A percentile compares a stretch with the other conserved stretches of the same genome.
These are phyloP conservation scores for Liasis olivaceus DNA, from an alignment of 2,797 vertebrate species.

Conservation along the genomic window DNA sequence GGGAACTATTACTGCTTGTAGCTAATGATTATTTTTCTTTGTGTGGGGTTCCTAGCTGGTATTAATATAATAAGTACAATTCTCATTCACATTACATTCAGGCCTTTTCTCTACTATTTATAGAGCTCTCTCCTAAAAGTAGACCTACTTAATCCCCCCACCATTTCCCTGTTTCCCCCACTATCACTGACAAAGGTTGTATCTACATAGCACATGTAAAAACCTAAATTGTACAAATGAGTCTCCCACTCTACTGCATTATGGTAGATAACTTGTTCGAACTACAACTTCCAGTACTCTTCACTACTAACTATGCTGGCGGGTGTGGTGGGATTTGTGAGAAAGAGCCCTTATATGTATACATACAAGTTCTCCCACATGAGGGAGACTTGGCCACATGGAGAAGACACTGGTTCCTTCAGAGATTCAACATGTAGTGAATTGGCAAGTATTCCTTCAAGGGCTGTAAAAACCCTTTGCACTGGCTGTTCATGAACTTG, in stretches of 20 bases:
- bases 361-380: neutral
- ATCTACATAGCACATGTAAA: neutral
- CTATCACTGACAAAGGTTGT: neutral
- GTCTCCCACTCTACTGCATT: neutral
- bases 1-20: constrained; percentile 1
- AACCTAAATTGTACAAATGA: neutral
- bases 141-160: too few relatives aligned
- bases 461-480: neutral
- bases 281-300: neutral
- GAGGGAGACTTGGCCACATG: neutral
- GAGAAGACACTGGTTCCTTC: neutral
- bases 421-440: neutral
- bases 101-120: constrained; percentile 3
- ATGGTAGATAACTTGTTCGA: neutral
- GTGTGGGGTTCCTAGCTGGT: neutral
- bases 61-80: constrained; percentile 5
- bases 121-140: neutral
- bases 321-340: neutral
- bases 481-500: neutral
- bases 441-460: neutral
- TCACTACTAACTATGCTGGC: neutral
- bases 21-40: constrained; percentile 20
- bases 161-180: neutral
- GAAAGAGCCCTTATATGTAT: neutral
- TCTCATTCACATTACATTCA: neutral